Base-by-base conservation (phyloP, 2,797 vertebrate species). In the Gymnoscopelus braueri region DNA sequence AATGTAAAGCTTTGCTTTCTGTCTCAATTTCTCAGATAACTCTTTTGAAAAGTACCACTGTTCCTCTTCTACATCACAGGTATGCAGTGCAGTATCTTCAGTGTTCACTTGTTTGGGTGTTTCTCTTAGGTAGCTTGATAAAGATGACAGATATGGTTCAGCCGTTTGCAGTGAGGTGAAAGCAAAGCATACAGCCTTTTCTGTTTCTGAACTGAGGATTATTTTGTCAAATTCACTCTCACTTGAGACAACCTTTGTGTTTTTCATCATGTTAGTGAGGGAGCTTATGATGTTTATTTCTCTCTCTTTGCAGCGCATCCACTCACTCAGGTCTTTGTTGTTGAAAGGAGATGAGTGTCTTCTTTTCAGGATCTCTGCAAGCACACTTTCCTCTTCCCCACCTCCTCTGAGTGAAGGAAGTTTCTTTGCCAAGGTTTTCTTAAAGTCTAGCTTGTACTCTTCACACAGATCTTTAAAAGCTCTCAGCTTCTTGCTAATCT, bases 331-430 rank as follows among this genome's bases (percentile, higher is more conserved):
- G 55, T 67, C 0, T 74, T 75, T 0, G 32, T 39, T 76, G 26
- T 63, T 86, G 68, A 89, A 91, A 15, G 81, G 82, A 14, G 88
- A 88, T 4, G 72, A 57, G 1, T 77, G 24, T 29, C 57, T 76
- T 14, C 60, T 69, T 49, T 32, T 64, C 24, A 90, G 57, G 49
- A 84, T 53, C 5, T 84, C 62, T 8, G 0, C 3, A 0, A 89
- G 74, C 3, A 11, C 69, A 66, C 54, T 11, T 0, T 88, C 83
- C 32, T 77, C 74, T 76, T 75, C 48, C 54, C 70, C 84, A 52
- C 86, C 74, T 52, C 70, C 77, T 52, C 82, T 44, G 63, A 86
- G 86, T 56, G 12, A 23, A 3, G 84, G 84, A 0, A 92, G 74
- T n/a, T 69, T 60, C n/a, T 15, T 35, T 0, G 68, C 23, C 5